Conservation (phyloP, 2,797 vertebrate genomes). For the Labroides dimidiatus region DNA sequence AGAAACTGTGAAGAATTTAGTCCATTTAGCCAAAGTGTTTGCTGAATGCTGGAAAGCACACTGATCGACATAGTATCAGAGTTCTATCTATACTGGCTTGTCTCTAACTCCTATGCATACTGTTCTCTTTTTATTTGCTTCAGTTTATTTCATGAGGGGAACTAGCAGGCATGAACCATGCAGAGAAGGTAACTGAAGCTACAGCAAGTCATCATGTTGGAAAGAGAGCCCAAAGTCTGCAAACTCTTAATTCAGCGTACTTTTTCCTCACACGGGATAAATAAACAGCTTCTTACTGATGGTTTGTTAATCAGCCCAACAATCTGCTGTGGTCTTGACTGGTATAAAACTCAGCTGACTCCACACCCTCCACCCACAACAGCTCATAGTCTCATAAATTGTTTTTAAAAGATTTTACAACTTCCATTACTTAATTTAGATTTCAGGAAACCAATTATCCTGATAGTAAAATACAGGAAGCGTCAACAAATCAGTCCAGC, state of each 20-base stretch:
- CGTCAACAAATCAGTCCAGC: constrained; percentile 17
- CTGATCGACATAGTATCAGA: too few species aligned
- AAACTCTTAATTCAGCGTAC: constrained; percentile 2
- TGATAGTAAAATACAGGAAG: constrained; percentile 28
- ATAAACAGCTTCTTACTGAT: constrained; percentile 9
- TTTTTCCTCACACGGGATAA: constrained; percentile 7
- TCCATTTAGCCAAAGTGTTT: too few species aligned
- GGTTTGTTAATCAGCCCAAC: constrained; percentile 15
- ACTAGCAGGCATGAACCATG: neutral
- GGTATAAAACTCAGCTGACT: constrained; percentile 20
- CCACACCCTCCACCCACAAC: neutral
- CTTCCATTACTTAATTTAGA: constrained; percentile 24
- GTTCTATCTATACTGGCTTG: neutral
- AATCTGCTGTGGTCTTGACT: constrained; percentile 16
- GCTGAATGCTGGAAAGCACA: too few species aligned
- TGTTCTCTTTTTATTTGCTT: neutral
- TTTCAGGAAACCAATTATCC: constrained; percentile 10
- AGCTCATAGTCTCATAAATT: constrained; percentile 8
- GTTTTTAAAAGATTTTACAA: constrained; percentile 7
- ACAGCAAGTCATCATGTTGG: neutral
- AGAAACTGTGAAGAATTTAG: too few species aligned
- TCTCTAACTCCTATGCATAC: neutral
- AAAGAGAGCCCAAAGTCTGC: neutral
- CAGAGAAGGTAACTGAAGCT: neutral
- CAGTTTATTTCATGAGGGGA: neutral